phyloP scores from a whole-genome alignment of 2,888 invertebrate genomes.

The Candidula unifasciata region DNA sequence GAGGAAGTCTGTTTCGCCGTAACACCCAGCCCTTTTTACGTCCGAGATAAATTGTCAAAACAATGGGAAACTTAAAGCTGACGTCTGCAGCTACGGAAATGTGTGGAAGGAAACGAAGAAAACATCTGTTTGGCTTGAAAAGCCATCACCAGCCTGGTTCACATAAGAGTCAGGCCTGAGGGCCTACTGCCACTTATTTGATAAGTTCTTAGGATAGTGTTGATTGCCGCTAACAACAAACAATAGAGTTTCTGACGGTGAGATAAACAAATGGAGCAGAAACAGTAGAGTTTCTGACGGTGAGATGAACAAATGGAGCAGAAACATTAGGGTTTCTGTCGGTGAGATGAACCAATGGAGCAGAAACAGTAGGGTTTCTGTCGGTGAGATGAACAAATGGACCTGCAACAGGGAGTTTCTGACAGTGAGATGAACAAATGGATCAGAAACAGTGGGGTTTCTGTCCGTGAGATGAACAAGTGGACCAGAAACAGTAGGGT shows the following conservation, averaged over 20 bases:
- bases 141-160: conserved; percentile 13
- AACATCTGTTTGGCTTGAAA: conserved; percentile 18
- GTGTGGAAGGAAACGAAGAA: not conserved
- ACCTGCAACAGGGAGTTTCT: too few species aligned
- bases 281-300: not conserved
- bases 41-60: conserved; percentile 8
- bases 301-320: too few species aligned
- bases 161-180: conserved; percentile 9
- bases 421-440: too few species aligned
- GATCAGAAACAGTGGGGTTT: too few species aligned
- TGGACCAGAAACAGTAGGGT: too few species aligned
- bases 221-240: not conserved
- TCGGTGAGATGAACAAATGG: too few species aligned
- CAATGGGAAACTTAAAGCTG: not conserved
- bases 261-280: not conserved
- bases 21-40: conserved; percentile 1
- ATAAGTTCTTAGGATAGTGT: not conserved
- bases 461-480: too few species aligned
- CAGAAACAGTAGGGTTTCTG: too few species aligned
- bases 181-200: not conserved
- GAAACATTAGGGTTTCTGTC: too few species aligned
- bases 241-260: too few species aligned
- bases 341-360: too few species aligned
- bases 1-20: not conserved
- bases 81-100: not conserved